Base-by-base conservation (phyloP, 2,113 vertebrate genomes). In the Dicerorhinus sumatrensis region DNA sequence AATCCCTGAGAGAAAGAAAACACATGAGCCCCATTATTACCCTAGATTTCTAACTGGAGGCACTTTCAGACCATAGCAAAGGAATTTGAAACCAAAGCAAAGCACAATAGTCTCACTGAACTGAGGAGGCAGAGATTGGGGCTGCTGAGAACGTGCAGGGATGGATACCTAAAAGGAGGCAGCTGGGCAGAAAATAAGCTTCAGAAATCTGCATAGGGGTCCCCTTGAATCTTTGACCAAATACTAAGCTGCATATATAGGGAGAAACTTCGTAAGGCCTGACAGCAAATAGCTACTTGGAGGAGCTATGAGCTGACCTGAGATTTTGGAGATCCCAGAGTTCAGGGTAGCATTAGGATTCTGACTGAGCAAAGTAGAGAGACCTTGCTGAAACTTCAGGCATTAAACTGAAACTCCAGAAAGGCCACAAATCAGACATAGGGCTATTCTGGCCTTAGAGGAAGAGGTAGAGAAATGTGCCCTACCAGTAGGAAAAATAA, bases 381-480 rank as follows among this genome's bases (percentile, higher is more conserved):
- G 58, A 82, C 10, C 39, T 67, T 87, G 48, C 25, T 54, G 39
- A 70, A 88, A 63, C 69, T 48, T 33, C n/a, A 72, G 12, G 13
- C 18, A 42, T 76, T 88, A 16, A 29, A 7, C 0, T 76, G 33
- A 87, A 77, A 82, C 36, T 54, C 14, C 62, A 62, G 21, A 54
- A 82, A 62, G 83, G 29, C 27, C 54, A 85, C 46, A 79, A 65
- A 54, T 79, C 17, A 62, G 23, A 83, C 27, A 46, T 11, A 39
- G 20, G 29, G 20, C 80, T 79, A 14, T 46, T 85, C 23, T 93
- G 36, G 5, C 12, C 4, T 63, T 72, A 83, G 42, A 42, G 25
- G 81, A 96, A 81, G 36, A 93, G 69, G 29, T 48, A 80, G 65
- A 7, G 91, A 96, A 86, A 33, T 58, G 48, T 67, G 20, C 18